Evolutionary conservation across 2,888 invertebrate species (phyloP).

Genomic region (Mechanitis messenoides): DNA sequence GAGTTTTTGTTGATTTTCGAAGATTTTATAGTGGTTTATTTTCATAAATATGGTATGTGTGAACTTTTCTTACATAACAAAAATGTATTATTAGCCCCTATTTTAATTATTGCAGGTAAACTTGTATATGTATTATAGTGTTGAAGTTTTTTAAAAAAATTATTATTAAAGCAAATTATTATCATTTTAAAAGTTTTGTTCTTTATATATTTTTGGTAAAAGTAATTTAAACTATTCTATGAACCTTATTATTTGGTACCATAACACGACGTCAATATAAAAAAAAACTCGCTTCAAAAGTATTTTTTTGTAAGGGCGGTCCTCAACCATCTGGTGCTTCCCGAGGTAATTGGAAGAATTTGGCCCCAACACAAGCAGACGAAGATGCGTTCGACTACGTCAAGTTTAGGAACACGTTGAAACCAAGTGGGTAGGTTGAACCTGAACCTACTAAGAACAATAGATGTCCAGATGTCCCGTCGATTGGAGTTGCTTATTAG

Average conservation of each 20-base stretch:
- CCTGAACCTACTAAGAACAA: neutral
- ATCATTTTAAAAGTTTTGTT: neutral
- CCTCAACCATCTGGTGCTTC: slow-evolving; percentile 29
- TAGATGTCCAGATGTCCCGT: neutral
- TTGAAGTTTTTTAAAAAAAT: too few species aligned
- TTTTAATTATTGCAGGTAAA: too few species aligned
- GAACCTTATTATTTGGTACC: neutral
- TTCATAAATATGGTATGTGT: slow-evolving; percentile 12
- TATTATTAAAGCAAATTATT: neutral
- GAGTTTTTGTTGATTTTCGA: neutral
- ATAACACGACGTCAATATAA: too few species aligned
- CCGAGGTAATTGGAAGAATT: slow-evolving; percentile 36
- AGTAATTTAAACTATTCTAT: neutral
- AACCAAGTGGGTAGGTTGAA: slow-evolving; percentile 38
- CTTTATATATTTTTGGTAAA: neutral
- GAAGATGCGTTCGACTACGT: slow-evolving; percentile 48
- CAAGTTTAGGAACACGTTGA: slow-evolving; percentile 32
- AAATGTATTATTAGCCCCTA: too few species aligned
- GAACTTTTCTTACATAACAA: too few species aligned
- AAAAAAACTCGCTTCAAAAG: too few species aligned
- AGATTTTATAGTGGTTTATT: slow-evolving; percentile 14
- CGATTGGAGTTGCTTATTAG: too few species aligned
- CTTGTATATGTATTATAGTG: too few species aligned
- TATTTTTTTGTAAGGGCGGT: slow-evolving; percentile 15
- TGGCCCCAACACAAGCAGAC: slow-evolving; percentile 40